phyloP scores from a whole-genome alignment of 2,888 invertebrate species.

The Barypeithes pellucidus region DNA sequence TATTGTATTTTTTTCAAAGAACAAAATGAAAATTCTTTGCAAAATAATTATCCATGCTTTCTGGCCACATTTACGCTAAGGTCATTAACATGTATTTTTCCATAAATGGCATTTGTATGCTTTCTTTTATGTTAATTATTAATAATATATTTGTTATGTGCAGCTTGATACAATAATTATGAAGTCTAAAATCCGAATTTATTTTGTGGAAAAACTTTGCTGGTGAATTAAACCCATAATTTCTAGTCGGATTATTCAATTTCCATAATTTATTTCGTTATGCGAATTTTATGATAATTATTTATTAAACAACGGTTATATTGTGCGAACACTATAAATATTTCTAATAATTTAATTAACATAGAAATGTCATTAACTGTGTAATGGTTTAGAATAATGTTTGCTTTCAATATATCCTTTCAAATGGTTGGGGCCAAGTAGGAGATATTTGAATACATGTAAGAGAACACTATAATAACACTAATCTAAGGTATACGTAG shows the following conservation, averaged over 20 bases:
- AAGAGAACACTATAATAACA: no score
- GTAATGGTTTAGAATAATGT: background rate
- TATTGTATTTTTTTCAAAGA: no score
- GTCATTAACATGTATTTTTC: no score
- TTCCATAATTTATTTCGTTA: background rate
- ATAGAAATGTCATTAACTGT: slow-evolving; percentile 5
- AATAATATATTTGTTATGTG: background rate
- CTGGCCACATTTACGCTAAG: no score
- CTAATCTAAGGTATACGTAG: no score
- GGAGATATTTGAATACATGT: no score
- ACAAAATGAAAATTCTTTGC: no score
- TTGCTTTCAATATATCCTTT: no score
- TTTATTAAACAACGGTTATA: background rate
- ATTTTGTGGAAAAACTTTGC: background rate
- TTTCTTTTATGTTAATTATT: background rate
- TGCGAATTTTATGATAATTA: background rate
- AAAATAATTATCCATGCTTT: no score
- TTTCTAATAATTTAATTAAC: background rate
- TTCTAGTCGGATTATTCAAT: background rate
- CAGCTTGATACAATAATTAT: background rate
- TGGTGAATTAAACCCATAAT: background rate
- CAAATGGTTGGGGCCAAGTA: no score
- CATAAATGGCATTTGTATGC: background rate
- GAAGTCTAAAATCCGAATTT: background rate
- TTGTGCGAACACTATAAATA: slow-evolving; percentile 1